phyloP scores from a whole-genome alignment of 2,797 vertebrate species.

The Ispidina picta region DNA sequence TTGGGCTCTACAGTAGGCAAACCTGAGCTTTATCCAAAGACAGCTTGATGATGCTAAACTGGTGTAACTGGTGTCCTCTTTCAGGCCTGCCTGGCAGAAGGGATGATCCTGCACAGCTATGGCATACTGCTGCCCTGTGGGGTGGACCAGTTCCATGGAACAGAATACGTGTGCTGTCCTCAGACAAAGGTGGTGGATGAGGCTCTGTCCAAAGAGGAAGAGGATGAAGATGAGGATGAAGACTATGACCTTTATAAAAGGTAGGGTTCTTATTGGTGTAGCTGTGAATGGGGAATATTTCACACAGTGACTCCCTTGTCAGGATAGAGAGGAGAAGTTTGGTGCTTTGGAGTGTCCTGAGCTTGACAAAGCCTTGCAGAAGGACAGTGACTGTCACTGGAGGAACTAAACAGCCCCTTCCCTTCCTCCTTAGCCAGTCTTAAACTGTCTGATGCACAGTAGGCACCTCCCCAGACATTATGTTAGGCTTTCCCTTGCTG shows the following conservation, averaged over 20 bases:
- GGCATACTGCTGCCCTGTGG: slow-evolving; percentile 96
- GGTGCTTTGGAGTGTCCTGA: neutral
- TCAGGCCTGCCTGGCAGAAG: slow-evolving; percentile 89
- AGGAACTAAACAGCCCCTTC: neutral
- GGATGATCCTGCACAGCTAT: slow-evolving; percentile 90
- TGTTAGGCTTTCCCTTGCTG: neutral
- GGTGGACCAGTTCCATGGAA: slow-evolving; percentile 92
- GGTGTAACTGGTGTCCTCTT: neutral
- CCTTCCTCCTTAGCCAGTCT: neutral
- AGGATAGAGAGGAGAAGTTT: neutral
- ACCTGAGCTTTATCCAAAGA: neutral
- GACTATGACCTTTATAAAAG: slow-evolving; percentile 82
- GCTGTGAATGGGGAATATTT: neutral
- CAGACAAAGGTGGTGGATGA: slow-evolving; percentile 75
- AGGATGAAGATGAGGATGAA: slow-evolving; percentile 78
- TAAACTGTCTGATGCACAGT: neutral
- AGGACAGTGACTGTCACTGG: neutral
- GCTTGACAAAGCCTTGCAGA: neutral
- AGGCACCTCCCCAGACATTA: neutral
- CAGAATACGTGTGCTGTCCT: slow-evolving; percentile 96
- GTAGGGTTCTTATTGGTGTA: neutral
- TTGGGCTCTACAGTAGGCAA: neutral
- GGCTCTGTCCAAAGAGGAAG: slow-evolving; percentile 80
- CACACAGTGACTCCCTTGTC: neutral
- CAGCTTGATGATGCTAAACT: neutral